A percentile compares a stretch with the other conserved stretches of the same genome.
phyloP scores from a whole-genome alignment of 2,113 vertebrate species.

The Nematolebias whitei region DNA sequence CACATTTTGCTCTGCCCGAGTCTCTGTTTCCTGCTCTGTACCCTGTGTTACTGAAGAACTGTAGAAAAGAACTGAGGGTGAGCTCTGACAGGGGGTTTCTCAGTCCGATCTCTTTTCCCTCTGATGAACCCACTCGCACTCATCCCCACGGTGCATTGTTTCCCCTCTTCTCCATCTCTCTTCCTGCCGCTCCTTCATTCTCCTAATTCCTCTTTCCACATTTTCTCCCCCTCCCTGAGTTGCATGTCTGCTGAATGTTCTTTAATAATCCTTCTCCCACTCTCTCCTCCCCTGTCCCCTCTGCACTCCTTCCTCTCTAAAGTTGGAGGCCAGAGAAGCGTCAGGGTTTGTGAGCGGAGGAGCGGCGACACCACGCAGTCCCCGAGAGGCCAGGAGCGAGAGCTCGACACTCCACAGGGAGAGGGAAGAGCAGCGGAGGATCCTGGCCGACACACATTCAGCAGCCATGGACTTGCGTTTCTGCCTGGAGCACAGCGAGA shows the following conservation, averaged over 20 bases:
- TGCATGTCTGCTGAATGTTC: conserved; percentile 31
- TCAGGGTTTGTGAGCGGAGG: conserved; percentile 49
- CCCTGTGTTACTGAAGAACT: conserved; percentile 53
- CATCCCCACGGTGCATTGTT: conserved; percentile 53
- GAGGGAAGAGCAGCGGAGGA: conserved; percentile 79
- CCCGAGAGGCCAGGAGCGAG: conserved; percentile 29
- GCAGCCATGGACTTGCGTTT: conserved; percentile 88
- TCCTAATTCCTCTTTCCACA: conserved; percentile 58
- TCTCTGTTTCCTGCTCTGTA: conserved; percentile 55
- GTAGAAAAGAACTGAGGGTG: conserved; percentile 35
- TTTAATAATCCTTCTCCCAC: conserved; percentile 14
- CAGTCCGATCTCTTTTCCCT: conserved; percentile 35
- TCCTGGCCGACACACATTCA: conserved; percentile 76
- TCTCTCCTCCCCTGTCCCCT: conserved; percentile 28
- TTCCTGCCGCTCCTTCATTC: conserved; percentile 76
- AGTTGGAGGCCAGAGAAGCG: conserved; percentile 77
- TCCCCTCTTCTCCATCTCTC: conserved; percentile 58
- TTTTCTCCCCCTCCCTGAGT: conserved; percentile 25
- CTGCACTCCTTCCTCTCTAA: conserved; percentile 21
- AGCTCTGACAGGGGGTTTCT: conserved; percentile 60
- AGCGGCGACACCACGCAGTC: conserved; percentile 47
- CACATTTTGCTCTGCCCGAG: conserved; percentile 28
- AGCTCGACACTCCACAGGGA: conserved; percentile 65
- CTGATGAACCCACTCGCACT: conserved; percentile 63
- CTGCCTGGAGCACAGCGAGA: conserved; percentile 86